Evolutionary conservation across 2,113 vertebrate species (phyloP), one percentile per base, ranked within the genome.

Genomic region (Hypanus sabinus): DNA sequence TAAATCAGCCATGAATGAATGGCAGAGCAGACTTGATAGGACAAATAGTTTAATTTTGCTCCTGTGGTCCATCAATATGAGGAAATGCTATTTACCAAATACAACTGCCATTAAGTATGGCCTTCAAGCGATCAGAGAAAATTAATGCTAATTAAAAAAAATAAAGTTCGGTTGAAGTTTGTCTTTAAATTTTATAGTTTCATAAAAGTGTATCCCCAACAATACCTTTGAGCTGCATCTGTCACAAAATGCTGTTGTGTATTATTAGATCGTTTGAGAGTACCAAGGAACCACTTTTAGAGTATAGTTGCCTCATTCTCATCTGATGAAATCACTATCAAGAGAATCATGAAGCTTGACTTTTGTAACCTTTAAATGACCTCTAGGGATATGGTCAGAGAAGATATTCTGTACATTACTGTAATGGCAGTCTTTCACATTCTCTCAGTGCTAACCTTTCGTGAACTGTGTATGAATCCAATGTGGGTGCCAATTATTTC

Each of bases 391-490:
- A 36, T 20, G 68, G n/a, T 22, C 62, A 20, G 20, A 90, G 11
- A 38, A 62, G 65, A 60, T 62, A 62, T 88, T 88, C 24, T 62
- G 24, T 88, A 22, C 22, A 30, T 62, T 88, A 88, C 6, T 62
- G 14, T 62, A 88, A 65, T 55, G 81, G 12, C 27, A 88, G 1
- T 88, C 85, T 65, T 88, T 88, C 85, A 88, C 57, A 0, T 18
- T 87, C 80, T 88, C 60, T 88, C 57, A 62, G 57, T 9, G 5
- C 27, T 88, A 88, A 88, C 83, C 55, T 87, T 85, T 60, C 81
- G 5, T 62, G 27, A 30, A 62, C 12, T 88, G 24, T 60, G 11
- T 57, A 88, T 16, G 85, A 62, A 88, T 88, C 57, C 2, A 14
- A 14, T 62, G 60, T n/a, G 57, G 85, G 12, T 62, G 12, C 85